phyloP scores from a whole-genome alignment of 2,113 vertebrate species.

The Notothenia coriiceps region DNA sequence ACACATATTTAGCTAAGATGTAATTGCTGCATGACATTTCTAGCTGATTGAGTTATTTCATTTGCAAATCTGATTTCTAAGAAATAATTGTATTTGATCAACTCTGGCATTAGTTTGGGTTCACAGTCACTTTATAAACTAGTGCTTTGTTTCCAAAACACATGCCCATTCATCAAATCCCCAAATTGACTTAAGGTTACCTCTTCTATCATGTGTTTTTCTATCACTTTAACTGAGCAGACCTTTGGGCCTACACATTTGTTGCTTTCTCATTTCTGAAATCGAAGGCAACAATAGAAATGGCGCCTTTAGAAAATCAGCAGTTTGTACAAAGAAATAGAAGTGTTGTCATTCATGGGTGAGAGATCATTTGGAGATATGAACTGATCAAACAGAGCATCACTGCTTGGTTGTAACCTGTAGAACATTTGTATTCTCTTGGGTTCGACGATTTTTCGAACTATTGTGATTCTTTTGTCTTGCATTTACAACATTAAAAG shows the following conservation, averaged over 20 bases:
- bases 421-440: too few species aligned
- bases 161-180: neutral
- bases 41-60: conserved; percentile 43
- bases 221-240: neutral
- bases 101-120: conserved; percentile 7
- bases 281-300: too few species aligned
- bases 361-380: neutral
- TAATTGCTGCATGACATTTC: conserved; percentile 27
- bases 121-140: neutral
- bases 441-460: too few species aligned
- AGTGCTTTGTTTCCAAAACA: neutral
- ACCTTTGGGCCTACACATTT: too few species aligned
- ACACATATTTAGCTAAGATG: conserved; percentile 35
- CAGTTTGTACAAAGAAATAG: neutral
- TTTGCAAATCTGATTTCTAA: conserved; percentile 35
- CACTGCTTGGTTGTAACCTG: too few species aligned
- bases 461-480: too few species aligned
- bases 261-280: too few species aligned
- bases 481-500: too few species aligned
- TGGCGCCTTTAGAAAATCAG: too few species aligned
- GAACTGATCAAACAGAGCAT: neutral
- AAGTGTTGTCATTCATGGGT: neutral
- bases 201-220: neutral
- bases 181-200: neutral
- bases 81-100: conserved; percentile 31